Evolutionary conservation across 2,797 vertebrate species (phyloP).

Genomic region (Threskiornis aethiopicus): DNA sequence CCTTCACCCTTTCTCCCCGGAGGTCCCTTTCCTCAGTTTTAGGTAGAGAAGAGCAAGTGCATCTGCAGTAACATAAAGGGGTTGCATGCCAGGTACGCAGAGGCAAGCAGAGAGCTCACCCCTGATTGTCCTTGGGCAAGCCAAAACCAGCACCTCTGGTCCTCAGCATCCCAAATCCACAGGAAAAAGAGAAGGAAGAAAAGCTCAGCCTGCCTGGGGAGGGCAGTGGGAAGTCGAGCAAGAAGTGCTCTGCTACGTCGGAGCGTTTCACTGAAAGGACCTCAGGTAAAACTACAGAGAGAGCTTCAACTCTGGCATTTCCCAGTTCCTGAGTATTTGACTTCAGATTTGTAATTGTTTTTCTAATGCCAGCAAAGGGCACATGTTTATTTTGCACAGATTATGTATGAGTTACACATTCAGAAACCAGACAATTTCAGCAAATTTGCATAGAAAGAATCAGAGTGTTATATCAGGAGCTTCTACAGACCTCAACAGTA

Average conservation of each 20-base stretch:
- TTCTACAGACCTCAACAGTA: slow-evolving; percentile 67
- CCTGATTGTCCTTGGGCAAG: slow-evolving; percentile 70
- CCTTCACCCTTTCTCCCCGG: neutral
- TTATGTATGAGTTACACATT: neutral
- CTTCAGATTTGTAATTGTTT: neutral
- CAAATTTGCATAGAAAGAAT: neutral
- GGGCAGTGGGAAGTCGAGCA: neutral
- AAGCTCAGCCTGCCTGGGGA: neutral
- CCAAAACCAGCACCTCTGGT: slow-evolving; percentile 78
- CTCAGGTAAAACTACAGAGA: neutral
- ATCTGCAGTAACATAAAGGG: slow-evolving; percentile 74
- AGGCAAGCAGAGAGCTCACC: slow-evolving; percentile 74
- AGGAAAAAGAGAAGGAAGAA: neutral
- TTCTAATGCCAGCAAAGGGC: neutral
- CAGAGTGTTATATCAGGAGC: neutral
- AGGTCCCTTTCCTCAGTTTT: slow-evolving; percentile 69
- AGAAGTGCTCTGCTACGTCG: neutral
- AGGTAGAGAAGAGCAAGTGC: slow-evolving; percentile 71
- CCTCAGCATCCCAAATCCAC: slow-evolving; percentile 83
- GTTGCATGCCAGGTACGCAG: slow-evolving; percentile 64
- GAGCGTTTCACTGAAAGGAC: neutral
- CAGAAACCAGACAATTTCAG: neutral
- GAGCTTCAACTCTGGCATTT: neutral
- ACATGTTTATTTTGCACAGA: neutral
- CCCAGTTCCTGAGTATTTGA: neutral